Evolutionary conservation across 2,113 vertebrate genomes (phyloP).

Genomic region (Okapia johnstoni): DNA sequence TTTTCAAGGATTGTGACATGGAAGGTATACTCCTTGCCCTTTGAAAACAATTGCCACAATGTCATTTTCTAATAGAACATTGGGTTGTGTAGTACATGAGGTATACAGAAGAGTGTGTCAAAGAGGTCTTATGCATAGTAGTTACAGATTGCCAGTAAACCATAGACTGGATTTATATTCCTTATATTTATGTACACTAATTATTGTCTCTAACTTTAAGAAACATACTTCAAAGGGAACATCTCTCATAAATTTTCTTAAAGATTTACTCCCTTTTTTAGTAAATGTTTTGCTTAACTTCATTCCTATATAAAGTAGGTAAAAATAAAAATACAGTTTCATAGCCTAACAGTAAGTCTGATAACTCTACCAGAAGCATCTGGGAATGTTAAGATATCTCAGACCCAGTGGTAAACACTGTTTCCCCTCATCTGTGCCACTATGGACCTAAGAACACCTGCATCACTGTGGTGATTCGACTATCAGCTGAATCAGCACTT

Average conservation of each 20-base stretch:
- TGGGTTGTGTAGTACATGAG: neutral
- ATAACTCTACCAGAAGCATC: neutral
- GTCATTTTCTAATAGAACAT: neutral
- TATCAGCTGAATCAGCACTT: neutral
- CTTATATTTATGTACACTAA: neutral
- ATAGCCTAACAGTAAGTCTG: neutral
- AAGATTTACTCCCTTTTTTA: neutral
- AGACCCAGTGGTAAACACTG: neutral
- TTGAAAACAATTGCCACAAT: neutral
- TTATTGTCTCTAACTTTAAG: neutral
- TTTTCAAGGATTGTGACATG: neutral
- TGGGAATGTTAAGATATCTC: neutral
- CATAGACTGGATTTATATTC: neutral
- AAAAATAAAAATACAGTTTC: neutral
- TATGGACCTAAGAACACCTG: neutral
- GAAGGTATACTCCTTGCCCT: neutral
- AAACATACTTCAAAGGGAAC: neutral
- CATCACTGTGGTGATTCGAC: neutral
- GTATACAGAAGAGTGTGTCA: neutral
- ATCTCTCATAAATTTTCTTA: neutral
- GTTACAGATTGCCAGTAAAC: neutral
- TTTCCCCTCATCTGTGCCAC: neutral
- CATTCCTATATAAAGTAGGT: neutral
- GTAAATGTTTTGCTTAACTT: neutral
- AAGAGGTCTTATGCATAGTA: neutral